Conservation (phyloP, 1,140 invertebrate species). For the Stenopsyche tienmushanensis region DNA sequence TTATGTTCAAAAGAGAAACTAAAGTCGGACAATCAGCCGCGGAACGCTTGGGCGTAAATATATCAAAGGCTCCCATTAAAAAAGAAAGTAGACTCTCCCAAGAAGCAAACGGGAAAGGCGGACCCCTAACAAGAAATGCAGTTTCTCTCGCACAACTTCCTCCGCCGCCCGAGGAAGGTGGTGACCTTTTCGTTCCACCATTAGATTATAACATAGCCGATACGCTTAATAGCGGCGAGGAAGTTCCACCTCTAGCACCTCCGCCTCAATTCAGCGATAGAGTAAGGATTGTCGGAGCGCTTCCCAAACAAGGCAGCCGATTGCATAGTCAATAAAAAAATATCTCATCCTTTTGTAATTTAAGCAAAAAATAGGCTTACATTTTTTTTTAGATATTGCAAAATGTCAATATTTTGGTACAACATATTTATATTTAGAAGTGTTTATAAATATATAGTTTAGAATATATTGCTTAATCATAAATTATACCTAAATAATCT, state of each 20-base stretch:
- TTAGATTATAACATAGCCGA: constrained; percentile 44
- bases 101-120: constrained; percentile 46
- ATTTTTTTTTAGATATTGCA: constrained; percentile 22
- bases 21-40: constrained; percentile 51
- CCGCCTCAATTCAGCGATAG: constrained; percentile 73
- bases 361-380: constrained; percentile 8
- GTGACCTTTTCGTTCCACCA: constrained; percentile 58
- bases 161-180: constrained; percentile 75
- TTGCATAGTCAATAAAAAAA: constrained; percentile 42
- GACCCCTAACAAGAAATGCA: constrained; percentile 64
- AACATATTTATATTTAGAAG: constrained; percentile 26
- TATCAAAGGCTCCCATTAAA: constrained; percentile 45
- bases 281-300: constrained; percentile 76
- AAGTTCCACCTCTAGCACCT: constrained; percentile 58
- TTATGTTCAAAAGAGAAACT: constrained; percentile 50
- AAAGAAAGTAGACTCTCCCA: constrained; percentile 38
- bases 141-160: constrained; percentile 78
- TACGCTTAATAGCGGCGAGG: constrained; percentile 47
- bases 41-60: constrained; percentile 51
- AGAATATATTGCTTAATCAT: constrained; percentile 14
- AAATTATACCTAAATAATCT: not conserved
- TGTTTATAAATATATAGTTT: constrained; percentile 18
- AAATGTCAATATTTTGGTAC: constrained; percentile 28
- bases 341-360: not conserved
- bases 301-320: constrained; percentile 63